Conservation (phyloP, 2,113 vertebrate genomes). For the Rallus limicola region DNA sequence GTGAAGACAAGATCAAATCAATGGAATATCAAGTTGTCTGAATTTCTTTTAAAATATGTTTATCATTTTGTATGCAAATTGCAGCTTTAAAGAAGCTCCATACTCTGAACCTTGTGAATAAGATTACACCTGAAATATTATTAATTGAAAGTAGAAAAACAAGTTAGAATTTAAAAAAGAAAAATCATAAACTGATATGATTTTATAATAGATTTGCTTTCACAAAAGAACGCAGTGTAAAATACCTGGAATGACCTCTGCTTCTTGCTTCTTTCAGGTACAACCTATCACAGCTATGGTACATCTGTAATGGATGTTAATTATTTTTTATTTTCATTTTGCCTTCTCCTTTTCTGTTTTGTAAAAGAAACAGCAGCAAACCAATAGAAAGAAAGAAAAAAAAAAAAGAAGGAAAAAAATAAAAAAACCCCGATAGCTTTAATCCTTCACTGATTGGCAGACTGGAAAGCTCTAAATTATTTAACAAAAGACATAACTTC, state of each 20-base stretch:
- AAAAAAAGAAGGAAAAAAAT: not conserved
- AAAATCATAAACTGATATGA: not conserved
- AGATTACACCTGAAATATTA: not conserved
- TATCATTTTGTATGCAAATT: not conserved
- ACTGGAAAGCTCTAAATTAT: slow-evolving; percentile 78
- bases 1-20: not conserved
- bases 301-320: not conserved
- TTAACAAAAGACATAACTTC: slow-evolving; percentile 84
- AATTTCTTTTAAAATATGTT: not conserved
- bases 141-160: not conserved
- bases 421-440: slow-evolving; percentile 53
- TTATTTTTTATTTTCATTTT: not conserved
- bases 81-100: not conserved
- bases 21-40: not conserved
- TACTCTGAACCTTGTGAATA: not conserved
- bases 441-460: slow-evolving; percentile 76
- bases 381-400: not conserved
- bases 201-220: not conserved
- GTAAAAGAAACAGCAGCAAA: slow-evolving; percentile 27
- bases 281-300: not conserved
- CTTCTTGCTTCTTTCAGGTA: not conserved
- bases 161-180: not conserved
- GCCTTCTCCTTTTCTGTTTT: slow-evolving; percentile 24
- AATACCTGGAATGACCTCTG: not conserved
- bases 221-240: not conserved